Evolutionary conservation across 2,797 vertebrate genomes (phyloP), one percentile per base, ranked within the genome.

Genomic region (Phalanger gymnotis): DNA sequence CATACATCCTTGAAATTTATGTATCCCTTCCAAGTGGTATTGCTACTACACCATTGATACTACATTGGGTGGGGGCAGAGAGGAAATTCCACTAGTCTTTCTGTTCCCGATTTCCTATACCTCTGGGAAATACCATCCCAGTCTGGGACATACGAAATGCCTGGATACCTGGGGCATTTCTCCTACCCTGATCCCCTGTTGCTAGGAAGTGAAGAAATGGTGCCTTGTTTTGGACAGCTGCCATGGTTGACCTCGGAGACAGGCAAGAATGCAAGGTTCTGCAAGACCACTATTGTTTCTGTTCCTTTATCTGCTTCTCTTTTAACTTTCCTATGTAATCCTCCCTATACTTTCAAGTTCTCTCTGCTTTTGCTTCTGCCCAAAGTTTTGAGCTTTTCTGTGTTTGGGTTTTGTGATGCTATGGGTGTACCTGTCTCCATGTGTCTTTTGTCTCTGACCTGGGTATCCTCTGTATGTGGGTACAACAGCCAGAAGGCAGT

Each of bases 81-180:
- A 90, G 25, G 53, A 3, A n/a, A 94, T 51, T 58, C 54, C 9
- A n/a, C 4, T 52, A 13, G 1, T 89, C 87, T 5, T 13, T 30
- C 31, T 40, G 57, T 34, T 12, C 51, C 90, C 57, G 25, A 53
- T 25, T 91, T 51, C n/a, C 53, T 90, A 52, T 96, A 19, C 92
- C 96, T 58, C 94, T 54, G 87, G 92, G 89, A 95, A 73, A 89
- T 93, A 57, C 53, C n/a, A 53, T 91, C 54, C 19, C 12, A 66
- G 13, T 4, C 30, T 94, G 53, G 54, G 81, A 95, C 51, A 53
- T 51, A 47, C 2, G 9, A 87, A 47, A 27, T 87, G 19, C 6
- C 28, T n/a, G 27, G 90, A 55, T 87, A 53, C 1, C 31, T 92
- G 87, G 57, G 90, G 53, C 56, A 73, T 22, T 14, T 53, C 54